Evolutionary conservation across 2,113 vertebrate genomes (phyloP).

Genomic region (Pollachius pollachius): DNA sequence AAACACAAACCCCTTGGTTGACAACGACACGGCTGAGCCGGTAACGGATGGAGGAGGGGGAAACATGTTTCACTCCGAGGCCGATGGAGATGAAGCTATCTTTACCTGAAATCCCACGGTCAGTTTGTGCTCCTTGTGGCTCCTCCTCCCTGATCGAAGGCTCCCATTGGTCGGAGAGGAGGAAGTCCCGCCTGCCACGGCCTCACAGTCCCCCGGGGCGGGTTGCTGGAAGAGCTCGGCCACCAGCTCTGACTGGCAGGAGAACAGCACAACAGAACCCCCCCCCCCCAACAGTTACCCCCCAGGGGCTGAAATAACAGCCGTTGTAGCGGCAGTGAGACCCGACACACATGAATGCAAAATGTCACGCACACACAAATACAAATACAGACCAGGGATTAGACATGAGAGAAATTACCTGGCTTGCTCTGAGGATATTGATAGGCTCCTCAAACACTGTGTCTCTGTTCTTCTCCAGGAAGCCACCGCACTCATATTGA

Average conservation of each 20-base stretch:
- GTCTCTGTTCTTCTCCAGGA: conserved; percentile 80
- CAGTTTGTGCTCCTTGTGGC: conserved; percentile 70
- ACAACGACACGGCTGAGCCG: too few relatives aligned
- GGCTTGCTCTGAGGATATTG: conserved; percentile 80
- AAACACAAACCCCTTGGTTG: too few relatives aligned
- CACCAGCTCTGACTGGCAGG: conserved; percentile 72
- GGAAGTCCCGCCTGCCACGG: conserved; percentile 33
- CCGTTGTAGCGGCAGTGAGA: too few relatives aligned
- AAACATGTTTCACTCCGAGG: too few relatives aligned
- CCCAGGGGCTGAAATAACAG: background rate
- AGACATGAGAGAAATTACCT: conserved; percentile 56
- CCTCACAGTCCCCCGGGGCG: background rate
- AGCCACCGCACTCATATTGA: conserved; percentile 75
- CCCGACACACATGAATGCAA: background rate
- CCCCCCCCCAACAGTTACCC: background rate
- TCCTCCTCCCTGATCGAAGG: conserved; percentile 56
- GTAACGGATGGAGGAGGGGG: too few relatives aligned
- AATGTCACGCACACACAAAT: background rate
- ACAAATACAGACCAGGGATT: background rate
- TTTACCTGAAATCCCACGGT: conserved; percentile 77
- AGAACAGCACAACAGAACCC: background rate
- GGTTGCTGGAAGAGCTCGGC: conserved; percentile 74
- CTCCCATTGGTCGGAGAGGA: conserved; percentile 45
- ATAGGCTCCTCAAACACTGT: conserved; percentile 77
- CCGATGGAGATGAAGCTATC: too few relatives aligned